Conservation (phyloP, 2,797 vertebrate species). For the Chiroxiphia lanceolata region DNA sequence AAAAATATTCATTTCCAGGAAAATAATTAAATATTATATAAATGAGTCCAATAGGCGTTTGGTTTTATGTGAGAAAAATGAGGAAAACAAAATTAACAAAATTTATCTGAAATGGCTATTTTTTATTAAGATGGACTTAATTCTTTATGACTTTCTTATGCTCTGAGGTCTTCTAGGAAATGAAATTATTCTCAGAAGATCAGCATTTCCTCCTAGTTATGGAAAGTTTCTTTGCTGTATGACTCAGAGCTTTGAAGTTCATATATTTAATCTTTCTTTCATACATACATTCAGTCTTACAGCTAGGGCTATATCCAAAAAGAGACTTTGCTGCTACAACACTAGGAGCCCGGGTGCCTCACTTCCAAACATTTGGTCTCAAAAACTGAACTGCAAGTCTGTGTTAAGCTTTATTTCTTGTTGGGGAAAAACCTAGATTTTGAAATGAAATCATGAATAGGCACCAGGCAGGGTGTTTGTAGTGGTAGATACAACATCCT, state of each 20-base stretch:
- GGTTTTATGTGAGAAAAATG: not conserved
- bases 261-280: not conserved
- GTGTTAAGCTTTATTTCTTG: not conserved
- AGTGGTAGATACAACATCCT: not conserved
- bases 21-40: not conserved
- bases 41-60: not conserved
- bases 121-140: not conserved
- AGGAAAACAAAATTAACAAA: not conserved
- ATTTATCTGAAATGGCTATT: not conserved
- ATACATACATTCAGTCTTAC: not conserved
- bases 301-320: not conserved
- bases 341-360: not conserved
- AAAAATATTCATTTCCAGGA: not conserved
- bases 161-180: not conserved
- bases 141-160: not conserved
- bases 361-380: not conserved
- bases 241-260: constrained; percentile 21
- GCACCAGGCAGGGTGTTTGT: not conserved
- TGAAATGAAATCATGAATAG: not conserved
- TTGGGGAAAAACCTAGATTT: not conserved
- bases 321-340: not conserved
- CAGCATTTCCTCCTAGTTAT: not conserved
- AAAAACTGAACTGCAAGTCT: not conserved
- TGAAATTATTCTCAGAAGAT: not conserved
- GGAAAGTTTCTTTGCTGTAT: not conserved